These are phyloP conservation scores for Vannuccia rotundouncinata DNA, from an alignment of 2,888 invertebrate genomes.

Conservation along the genomic window DNA sequence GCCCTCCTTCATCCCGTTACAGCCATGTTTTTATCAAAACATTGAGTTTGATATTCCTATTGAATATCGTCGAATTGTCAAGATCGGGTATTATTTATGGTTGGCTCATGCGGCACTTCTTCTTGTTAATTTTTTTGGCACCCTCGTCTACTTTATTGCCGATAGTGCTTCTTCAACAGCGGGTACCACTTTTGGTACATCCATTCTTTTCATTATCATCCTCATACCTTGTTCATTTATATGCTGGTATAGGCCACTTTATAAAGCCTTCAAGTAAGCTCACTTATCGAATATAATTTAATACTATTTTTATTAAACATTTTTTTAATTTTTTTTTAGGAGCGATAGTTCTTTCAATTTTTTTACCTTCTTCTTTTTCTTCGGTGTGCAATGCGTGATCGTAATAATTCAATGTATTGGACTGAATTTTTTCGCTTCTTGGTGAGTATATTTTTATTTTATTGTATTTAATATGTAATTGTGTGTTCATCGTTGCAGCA, in stretches of 20 bases:
- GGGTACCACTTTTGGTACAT: constrained; percentile 72
- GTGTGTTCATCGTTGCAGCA: too few relatives aligned
- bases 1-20: constrained; percentile 72
- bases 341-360: constrained; percentile 98
- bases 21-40: constrained; percentile 98
- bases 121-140: constrained; percentile 60
- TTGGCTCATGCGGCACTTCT: constrained; percentile 58
- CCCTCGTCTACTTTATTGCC: constrained; percentile 69
- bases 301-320: background rate
- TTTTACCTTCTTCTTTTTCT: constrained; percentile 98
- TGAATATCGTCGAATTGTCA: constrained; percentile 91
- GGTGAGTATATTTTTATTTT: constrained; percentile 63
- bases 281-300: background rate
- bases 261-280: constrained; percentile 76
- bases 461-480: too few relatives aligned
- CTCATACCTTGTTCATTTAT: constrained; percentile 94
- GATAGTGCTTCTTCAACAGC: constrained; percentile 44
- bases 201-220: constrained; percentile 77
- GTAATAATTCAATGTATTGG: constrained; percentile 81
- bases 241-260: constrained; percentile 97
- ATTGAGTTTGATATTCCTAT: constrained; percentile 95
- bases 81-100: constrained; percentile 90
- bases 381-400: constrained; percentile 66
- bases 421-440: constrained; percentile 73
- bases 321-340: constrained; percentile 59